phyloP scores from a whole-genome alignment of 2,888 invertebrate species.

The Norana najaformis region DNA sequence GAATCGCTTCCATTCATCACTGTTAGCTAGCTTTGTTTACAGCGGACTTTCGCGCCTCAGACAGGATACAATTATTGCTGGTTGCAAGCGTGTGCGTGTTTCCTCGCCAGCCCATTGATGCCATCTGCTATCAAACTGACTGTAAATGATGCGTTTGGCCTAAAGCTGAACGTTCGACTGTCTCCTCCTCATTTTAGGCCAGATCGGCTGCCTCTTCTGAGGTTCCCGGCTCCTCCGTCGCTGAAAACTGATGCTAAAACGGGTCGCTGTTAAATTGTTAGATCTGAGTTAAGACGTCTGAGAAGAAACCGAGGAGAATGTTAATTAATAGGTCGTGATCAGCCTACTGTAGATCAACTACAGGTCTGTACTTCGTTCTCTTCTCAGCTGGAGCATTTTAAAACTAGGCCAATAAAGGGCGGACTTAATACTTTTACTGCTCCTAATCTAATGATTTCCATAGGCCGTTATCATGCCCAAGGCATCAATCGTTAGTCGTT shows the following conservation, averaged over 20 bases:
- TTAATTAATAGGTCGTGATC: too few relatives aligned
- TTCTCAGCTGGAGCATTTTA: not conserved
- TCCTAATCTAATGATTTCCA: too few relatives aligned
- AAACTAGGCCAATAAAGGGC: too few relatives aligned
- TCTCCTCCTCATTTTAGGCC: too few relatives aligned
- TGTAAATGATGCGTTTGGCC: too few relatives aligned
- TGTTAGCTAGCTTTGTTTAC: not conserved
- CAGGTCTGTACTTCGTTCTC: not conserved
- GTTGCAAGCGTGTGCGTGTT: not conserved
- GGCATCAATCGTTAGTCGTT: too few relatives aligned
- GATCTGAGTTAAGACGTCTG: not conserved
- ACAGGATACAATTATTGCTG: not conserved
- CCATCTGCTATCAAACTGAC: too few relatives aligned
- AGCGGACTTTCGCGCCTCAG: not conserved
- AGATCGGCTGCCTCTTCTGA: too few relatives aligned
- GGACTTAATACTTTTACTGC: too few relatives aligned
- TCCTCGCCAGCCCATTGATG: not conserved
- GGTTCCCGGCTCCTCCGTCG: not conserved
- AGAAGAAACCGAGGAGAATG: not conserved
- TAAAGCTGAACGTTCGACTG: not conserved
- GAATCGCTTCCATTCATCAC: not conserved
- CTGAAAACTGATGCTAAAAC: not conserved
- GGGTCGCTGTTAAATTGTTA: not conserved
- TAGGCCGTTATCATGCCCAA: too few relatives aligned
- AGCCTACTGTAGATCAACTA: too few relatives aligned